Evolutionary conservation across 2,888 invertebrate species (phyloP), one percentile per base, ranked within the genome.

Genomic region (Caenorhabditis sp.): DNA sequence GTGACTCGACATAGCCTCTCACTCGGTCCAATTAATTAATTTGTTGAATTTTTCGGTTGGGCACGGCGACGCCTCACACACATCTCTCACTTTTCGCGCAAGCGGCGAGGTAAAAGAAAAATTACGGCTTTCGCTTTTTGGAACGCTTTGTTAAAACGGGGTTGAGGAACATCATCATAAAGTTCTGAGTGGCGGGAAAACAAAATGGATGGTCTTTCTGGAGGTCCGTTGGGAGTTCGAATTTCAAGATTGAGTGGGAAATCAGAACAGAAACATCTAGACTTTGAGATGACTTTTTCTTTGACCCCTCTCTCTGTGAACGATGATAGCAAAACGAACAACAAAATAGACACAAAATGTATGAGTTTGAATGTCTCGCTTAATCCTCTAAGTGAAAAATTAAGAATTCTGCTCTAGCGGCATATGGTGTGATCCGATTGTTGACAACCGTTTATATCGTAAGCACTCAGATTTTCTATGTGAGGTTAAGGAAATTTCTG

Each of bases 21-120:
- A 69, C 63, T 69, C 58, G 51, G 70, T 28, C 79, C 70, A 79
- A 79, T 79, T 79, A 79, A 79, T 79, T 79, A 79, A 79, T 64
- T 79, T 79, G 79, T 79, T 79, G 70, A 79, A 79, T 79, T 79
- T 70, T 79, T 69, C 44, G 44, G 6, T 31, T 7, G 38, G 38
- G 38, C 49, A 22, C 49, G 66, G 63, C 63, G 76, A 59, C 38
- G 38, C 38, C 38, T n/a, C n/a, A n/a, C n/a, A 38, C 56, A 41
- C 76, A 66, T 51, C 44, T 59, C 59, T 49, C 68, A 31, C 66
- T 64, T 47, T 19, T 44, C 66, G 59, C 59, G 19, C 24, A n/a
- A 72, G 47, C 7, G 28, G 44, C 26, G 35, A 75, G 56, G 41
- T 56, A 28, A 14, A 12, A n/a, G 56, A 38, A 68, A 68, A 68